Conservation (phyloP, 2,797 vertebrate species). For the Mus caroli region DNA sequence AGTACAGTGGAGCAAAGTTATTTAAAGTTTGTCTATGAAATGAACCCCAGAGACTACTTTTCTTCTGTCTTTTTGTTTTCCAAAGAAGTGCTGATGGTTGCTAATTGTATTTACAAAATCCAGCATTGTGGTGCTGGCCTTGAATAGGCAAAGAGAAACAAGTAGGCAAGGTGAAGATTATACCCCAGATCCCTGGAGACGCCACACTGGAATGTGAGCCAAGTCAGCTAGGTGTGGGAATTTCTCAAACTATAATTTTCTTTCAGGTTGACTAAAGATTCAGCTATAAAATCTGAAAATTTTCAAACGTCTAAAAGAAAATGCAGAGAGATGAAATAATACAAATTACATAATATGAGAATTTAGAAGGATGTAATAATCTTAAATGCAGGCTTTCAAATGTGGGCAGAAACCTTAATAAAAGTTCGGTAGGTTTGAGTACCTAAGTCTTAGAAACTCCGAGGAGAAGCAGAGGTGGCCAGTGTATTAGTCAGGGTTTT, state of each 20-base stretch:
- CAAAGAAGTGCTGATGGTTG: neutral
- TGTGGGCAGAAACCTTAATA: neutral
- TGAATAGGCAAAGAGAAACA: neutral
- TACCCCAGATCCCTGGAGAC: neutral
- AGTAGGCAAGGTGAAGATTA: neutral
- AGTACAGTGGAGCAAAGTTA: neutral
- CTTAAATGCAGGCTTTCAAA: neutral
- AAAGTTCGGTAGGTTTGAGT: neutral
- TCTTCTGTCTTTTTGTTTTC: neutral
- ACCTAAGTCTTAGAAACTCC: conserved; percentile 9
- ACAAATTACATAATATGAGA: conserved; percentile 33
- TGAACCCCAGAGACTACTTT: neutral
- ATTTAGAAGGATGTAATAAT: conserved; percentile 6
- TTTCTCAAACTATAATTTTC: neutral
- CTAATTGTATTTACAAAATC: conserved; percentile 24
- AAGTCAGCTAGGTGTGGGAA: neutral
- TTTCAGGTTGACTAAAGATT: conserved; percentile 33
- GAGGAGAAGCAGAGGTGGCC: neutral
- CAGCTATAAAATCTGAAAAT: conserved; percentile 29
- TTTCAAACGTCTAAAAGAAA: conserved; percentile 37
- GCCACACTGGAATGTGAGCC: neutral
- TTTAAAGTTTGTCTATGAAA: conserved; percentile 4
- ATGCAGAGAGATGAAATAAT: conserved; percentile 24
- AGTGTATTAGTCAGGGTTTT: neutral
- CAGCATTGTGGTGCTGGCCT: neutral